Percentiles rank a stretch among this genome's conserved stretches.
These are phyloP conservation scores for Semotilus atromaculatus DNA, from an alignment of 2,797 vertebrate species.

Conservation along the genomic window DNA sequence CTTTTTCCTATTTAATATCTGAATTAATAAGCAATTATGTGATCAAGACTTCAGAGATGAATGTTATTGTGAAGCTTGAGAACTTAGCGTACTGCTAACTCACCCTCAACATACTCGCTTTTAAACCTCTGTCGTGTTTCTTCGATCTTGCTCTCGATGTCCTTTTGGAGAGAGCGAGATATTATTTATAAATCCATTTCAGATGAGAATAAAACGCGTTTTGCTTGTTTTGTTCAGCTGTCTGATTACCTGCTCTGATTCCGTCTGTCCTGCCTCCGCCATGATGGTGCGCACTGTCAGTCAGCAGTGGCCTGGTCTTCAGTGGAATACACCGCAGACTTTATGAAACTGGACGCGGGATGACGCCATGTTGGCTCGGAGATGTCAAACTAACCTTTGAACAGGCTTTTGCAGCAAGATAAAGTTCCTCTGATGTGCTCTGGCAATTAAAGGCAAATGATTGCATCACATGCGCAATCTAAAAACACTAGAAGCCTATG, in stretches of 20 bases:
- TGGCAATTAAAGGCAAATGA: not conserved
- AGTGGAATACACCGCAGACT: slow-evolving; percentile 54
- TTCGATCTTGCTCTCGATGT: slow-evolving; percentile 82
- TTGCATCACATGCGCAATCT: not conserved
- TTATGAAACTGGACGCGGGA: slow-evolving; percentile 60
- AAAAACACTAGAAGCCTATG: not conserved
- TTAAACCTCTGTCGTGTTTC: slow-evolving; percentile 88
- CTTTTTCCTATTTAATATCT: not conserved
- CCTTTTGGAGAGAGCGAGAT: slow-evolving; percentile 71
- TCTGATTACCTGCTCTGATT: slow-evolving; percentile 74
- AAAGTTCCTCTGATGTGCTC: slow-evolving; percentile 5
- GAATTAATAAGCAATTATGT: not conserved
- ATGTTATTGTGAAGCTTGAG: slow-evolving; percentile 13
- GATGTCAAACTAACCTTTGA: slow-evolving; percentile 62
- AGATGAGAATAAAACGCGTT: not conserved
- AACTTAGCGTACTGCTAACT: slow-evolving; percentile 51
- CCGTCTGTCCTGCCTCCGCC: slow-evolving; percentile 74
- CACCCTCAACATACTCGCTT: slow-evolving; percentile 88
- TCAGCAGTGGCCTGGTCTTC: slow-evolving; percentile 1
- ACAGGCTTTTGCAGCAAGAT: not conserved
- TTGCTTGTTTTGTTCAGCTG: not conserved
- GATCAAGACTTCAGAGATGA: not conserved
- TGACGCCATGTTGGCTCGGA: slow-evolving; percentile 47
- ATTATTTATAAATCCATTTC: not conserved
- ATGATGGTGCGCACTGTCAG: slow-evolving; percentile 66